Evolutionary conservation across 1,140 invertebrate species (phyloP).

Genomic region (Matsumurasca onukii): DNA sequence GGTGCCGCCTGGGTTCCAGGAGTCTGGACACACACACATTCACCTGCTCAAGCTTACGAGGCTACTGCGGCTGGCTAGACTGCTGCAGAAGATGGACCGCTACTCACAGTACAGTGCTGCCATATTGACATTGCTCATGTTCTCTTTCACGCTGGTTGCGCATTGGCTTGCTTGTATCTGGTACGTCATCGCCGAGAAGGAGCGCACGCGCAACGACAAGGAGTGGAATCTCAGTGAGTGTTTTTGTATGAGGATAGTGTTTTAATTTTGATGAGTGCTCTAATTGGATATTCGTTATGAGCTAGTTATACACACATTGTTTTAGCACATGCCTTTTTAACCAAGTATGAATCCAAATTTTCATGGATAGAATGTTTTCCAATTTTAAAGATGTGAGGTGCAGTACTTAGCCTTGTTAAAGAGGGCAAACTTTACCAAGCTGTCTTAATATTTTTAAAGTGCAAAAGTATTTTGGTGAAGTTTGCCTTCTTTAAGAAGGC

Average conservation of each 20-base stretch:
- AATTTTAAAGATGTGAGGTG: too few species aligned
- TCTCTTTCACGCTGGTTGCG: conserved; percentile 92
- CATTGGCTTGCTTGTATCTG: conserved; percentile 99
- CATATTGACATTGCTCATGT: conserved; percentile 93
- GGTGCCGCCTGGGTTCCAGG: conserved; percentile 50
- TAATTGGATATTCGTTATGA: too few species aligned
- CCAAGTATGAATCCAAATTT: too few species aligned
- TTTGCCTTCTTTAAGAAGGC: too few species aligned
- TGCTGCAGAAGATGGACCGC: conserved; percentile 97
- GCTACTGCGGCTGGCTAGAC: conserved; percentile 83
- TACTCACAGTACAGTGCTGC: conserved; percentile 97
- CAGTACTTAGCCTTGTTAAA: too few species aligned
- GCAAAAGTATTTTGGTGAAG: too few species aligned
- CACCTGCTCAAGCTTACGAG: conserved; percentile 95
- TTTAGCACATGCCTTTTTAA: too few species aligned
- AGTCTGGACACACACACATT: conserved; percentile 74
- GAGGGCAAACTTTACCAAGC: too few species aligned
- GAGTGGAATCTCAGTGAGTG: conserved; percentile 77
- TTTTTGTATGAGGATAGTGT: not conserved
- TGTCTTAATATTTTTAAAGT: too few species aligned
- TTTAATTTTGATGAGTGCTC: too few species aligned
- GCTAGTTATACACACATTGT: too few species aligned
- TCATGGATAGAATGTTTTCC: too few species aligned
- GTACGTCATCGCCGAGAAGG: conserved; percentile 95
- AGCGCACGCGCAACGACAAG: conserved; percentile 66